Percentiles rank a stretch among this genome's conserved stretches.
Conservation (phyloP, 1,140 invertebrate genomes). For the Calephelis nemesis region DNA sequence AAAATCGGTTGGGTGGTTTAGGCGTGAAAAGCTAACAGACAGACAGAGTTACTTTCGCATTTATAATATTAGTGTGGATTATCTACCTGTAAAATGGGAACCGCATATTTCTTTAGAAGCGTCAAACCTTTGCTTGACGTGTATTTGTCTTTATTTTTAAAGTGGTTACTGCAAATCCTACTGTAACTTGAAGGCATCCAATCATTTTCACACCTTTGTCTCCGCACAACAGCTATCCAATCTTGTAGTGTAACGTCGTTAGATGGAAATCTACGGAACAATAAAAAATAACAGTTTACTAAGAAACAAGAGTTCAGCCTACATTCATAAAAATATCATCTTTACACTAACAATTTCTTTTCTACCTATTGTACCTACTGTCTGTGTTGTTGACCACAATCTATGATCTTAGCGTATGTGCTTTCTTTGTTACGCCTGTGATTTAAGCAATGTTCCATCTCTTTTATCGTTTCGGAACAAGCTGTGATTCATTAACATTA, state of each 20-base stretch:
- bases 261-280: conserved; percentile 23
- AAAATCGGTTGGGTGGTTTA: no score
- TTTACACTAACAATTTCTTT: conserved; percentile 1
- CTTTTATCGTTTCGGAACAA: neutral
- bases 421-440: neutral
- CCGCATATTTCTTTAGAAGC: conserved; percentile 5
- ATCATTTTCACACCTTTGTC: conserved; percentile 24
- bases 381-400: neutral
- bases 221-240: conserved; percentile 22
- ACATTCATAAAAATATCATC: conserved; percentile 2
- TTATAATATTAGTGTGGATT: no score
- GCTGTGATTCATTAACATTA: neutral
- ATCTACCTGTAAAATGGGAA: conserved; percentile 18
- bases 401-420: neutral
- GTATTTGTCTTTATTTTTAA: conserved; percentile 22
- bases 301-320: neutral
- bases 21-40: no score
- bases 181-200: conserved; percentile 26
- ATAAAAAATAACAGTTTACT: conserved; percentile 10
- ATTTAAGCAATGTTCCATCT: neutral
- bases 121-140: conserved; percentile 18
- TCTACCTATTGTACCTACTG: conserved; percentile 4
- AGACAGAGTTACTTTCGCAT: no score
- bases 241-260: conserved; percentile 10
- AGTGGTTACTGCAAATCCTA: conserved; percentile 28